phyloP scores from a whole-genome alignment of 2,888 invertebrate species.

The Yponomeuta cagnagella region DNA sequence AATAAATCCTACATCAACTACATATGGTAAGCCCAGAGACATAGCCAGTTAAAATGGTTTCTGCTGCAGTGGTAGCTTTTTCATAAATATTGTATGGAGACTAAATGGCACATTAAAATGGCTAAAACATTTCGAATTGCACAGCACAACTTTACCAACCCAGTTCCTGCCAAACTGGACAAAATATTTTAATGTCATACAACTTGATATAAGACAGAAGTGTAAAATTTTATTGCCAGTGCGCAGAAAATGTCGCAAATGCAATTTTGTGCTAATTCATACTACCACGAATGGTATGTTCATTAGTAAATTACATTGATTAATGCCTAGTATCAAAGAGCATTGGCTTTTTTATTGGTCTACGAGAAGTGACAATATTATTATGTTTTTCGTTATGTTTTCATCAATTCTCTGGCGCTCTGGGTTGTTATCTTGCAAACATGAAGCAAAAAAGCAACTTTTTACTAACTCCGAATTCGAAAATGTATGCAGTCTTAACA shows the following conservation, averaged over 20 bases:
- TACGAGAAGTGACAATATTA: not conserved
- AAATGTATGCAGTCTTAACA: too few species aligned
- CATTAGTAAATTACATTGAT: not conserved
- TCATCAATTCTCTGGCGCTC: too few species aligned
- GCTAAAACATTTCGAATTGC: not conserved
- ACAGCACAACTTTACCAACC: too few species aligned
- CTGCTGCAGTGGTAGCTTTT: not conserved
- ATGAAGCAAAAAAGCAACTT: too few species aligned
- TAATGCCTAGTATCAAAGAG: not conserved
- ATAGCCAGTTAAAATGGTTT: not conserved
- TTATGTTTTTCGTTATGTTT: not conserved
- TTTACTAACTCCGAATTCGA: too few species aligned
- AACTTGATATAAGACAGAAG: conserved; percentile 21
- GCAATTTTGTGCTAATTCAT: conserved; percentile 34
- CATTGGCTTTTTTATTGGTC: not conserved
- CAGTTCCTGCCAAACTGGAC: not conserved
- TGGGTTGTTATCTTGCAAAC: too few species aligned
- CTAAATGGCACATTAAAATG: not conserved
- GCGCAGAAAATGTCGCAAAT: conserved; percentile 28
- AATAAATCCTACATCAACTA: not conserved
- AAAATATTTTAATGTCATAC: conserved; percentile 23
- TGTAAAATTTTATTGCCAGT: conserved; percentile 26
- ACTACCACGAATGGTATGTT: conserved; percentile 22
- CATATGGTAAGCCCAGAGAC: not conserved
- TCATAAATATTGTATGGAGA: not conserved